Evolutionary conservation across 2,113 vertebrate genomes (phyloP).

Genomic region (Misgurnus anguillicaudatus): DNA sequence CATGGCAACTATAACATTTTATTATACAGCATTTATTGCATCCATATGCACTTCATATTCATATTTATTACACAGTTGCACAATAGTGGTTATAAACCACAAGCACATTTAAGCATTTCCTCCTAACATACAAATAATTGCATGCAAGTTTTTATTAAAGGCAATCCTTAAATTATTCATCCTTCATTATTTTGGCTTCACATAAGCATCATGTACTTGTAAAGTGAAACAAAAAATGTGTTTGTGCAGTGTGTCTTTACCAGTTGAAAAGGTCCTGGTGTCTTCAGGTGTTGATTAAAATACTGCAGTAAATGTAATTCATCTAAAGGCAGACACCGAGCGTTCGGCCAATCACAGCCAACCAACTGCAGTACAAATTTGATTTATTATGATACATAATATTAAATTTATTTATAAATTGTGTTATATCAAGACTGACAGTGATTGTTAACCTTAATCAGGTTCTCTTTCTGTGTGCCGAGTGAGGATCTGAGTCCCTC

Average conservation of each 20-base stretch:
- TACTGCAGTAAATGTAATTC: conserved; percentile 77
- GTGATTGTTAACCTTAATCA: neutral
- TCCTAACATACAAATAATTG: no score
- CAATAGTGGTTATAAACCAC: no score
- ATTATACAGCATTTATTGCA: no score
- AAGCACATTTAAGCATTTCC: no score
- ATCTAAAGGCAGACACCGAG: conserved; percentile 75
- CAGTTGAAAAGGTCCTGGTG: conserved; percentile 82
- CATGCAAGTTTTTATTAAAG: no score
- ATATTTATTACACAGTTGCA: no score
- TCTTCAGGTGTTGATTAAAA: conserved; percentile 81
- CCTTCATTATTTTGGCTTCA: neutral
- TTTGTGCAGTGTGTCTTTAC: conserved; percentile 65
- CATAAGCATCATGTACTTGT: neutral
- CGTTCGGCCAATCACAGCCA: conserved; percentile 67
- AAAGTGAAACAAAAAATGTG: neutral
- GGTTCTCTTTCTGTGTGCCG: conserved; percentile 24
- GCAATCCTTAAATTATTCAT: no score
- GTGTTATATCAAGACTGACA: neutral
- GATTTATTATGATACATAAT: no score
- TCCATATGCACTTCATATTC: no score
- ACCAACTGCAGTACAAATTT: conserved; percentile 67
- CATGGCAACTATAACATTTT: no score
- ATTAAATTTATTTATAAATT: no score
- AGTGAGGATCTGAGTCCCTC: conserved; percentile 58